A percentile compares a stretch with the other conserved stretches of the same genome.
Conservation (phyloP, 2,888 invertebrate species). For the Lottia scabra region DNA sequence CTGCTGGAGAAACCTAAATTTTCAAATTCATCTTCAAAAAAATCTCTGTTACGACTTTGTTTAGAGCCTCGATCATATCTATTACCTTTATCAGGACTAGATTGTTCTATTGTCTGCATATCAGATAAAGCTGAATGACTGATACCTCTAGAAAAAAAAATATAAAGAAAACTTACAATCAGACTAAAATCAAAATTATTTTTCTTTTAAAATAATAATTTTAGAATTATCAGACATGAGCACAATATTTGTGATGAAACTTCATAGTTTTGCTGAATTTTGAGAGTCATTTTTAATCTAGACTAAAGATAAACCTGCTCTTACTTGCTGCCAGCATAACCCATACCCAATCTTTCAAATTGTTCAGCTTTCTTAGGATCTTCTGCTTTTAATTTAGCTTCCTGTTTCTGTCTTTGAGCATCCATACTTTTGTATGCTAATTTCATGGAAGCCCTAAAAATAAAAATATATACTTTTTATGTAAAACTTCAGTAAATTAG, state of each 20-base stretch:
- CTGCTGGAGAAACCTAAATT: conserved; percentile 40
- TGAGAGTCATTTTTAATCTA: too few species aligned
- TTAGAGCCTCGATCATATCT: conserved; percentile 37
- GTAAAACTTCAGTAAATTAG: too few species aligned
- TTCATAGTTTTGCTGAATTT: too few species aligned
- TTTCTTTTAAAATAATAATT: too few species aligned
- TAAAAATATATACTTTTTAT: too few species aligned
- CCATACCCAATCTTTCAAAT: conserved; percentile 94
- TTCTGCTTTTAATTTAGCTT: conserved; percentile 78
- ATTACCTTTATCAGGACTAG: conserved; percentile 43
- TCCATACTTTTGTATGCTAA: conserved; percentile 68
- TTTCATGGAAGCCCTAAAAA: conserved; percentile 62
- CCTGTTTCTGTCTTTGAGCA: conserved; percentile 74
- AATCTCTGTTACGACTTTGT: conserved; percentile 53
- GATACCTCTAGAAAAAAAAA: conserved; percentile 70
- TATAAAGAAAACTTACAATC: too few species aligned
- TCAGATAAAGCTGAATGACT: conserved; percentile 87
- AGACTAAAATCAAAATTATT: not conserved
- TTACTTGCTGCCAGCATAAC: conserved; percentile 57
- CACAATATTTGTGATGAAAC: too few species aligned
- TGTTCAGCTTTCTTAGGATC: conserved; percentile 89
- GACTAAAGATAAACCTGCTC: not conserved
- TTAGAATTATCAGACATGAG: too few species aligned
- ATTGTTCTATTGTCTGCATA: conserved; percentile 91
- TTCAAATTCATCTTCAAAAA: conserved; percentile 70